Base-by-base conservation (phyloP, 1,140 invertebrate species). In the Chironomus tepperi region DNA sequence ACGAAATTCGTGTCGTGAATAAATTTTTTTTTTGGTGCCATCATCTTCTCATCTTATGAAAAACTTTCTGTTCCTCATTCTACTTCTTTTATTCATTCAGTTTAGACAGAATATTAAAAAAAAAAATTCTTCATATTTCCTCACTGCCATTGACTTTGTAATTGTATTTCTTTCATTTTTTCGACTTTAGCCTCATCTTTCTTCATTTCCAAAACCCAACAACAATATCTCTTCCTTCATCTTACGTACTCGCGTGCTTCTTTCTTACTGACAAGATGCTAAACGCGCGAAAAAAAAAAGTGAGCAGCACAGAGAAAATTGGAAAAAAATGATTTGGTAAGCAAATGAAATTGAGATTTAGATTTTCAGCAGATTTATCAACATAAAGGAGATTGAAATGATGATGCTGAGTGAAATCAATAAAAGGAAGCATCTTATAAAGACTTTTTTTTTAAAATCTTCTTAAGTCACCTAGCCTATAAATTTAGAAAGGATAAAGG, bases 251-350 rank as follows among this genome's bases (percentile, higher is more conserved):
- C 47, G 12, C n/a, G 3, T 57, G n/a, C n/a, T 57, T 34, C 5
- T 34, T 57, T 57, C 12, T 57, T 47, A 15, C 43, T 57, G 47
- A 57, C 47, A 57, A 57, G 47, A 57, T 57, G 47, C 47, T 57
- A 57, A 57, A 57, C 47, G 47, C 47, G 10, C n/a, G 47, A 57
- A 57, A n/a, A 34, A n/a, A n/a, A 57, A 57, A 57, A 12, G 47
- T n/a, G 47, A 57, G 47, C 47, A 57, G n/a, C 12, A 57, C 12
- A n/a, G 47, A 8, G 43, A 57, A 57, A 57, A 57, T 57, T 57
- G 47, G 47, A 57, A 57, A 57, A 57, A 57, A 57, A 57, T 57
- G 47, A 57, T 57, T 57, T 57, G 47, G 47, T 57, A 57, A 57
- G 47, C 47, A 57, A 57, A 57, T 57, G 47, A 57, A 57, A 57